These are phyloP conservation scores for Dolichotis patagonum DNA, from an alignment of 2,113 vertebrate species.

Conservation along the genomic window DNA sequence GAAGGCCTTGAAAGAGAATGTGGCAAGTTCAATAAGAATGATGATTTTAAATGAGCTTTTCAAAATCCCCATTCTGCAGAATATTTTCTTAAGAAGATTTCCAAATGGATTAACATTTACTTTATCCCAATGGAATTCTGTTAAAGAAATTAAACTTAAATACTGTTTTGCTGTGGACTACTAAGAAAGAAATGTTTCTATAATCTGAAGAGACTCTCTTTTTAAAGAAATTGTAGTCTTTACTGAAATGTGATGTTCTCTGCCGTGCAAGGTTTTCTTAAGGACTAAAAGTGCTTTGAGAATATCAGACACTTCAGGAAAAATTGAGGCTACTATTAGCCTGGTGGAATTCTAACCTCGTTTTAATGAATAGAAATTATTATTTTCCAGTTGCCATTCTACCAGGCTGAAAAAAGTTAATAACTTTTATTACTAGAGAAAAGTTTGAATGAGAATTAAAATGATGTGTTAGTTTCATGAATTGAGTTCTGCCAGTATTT, in stretches of 20 bases:
- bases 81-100: neutral
- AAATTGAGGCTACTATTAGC: neutral
- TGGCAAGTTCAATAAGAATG: neutral
- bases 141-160: constrained; percentile 35
- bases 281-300: neutral
- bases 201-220: neutral
- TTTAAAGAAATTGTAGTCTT: constrained; percentile 23
- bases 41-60: neutral
- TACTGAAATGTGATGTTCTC: neutral
- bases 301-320: neutral
- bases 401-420: constrained; percentile 36
- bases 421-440: neutral
- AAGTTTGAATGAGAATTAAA: neutral
- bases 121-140: neutral
- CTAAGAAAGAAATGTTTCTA: constrained; percentile 24
- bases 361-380: constrained; percentile 19
- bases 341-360: neutral
- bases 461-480: neutral
- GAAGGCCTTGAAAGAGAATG: neutral
- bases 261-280: neutral
- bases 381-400: constrained; percentile 9
- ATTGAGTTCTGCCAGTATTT: neutral
- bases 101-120: neutral
- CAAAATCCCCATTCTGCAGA: neutral
- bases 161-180: neutral